Base-by-base conservation (phyloP, 2,113 vertebrate genomes). In the Poicephalus meyeri region DNA sequence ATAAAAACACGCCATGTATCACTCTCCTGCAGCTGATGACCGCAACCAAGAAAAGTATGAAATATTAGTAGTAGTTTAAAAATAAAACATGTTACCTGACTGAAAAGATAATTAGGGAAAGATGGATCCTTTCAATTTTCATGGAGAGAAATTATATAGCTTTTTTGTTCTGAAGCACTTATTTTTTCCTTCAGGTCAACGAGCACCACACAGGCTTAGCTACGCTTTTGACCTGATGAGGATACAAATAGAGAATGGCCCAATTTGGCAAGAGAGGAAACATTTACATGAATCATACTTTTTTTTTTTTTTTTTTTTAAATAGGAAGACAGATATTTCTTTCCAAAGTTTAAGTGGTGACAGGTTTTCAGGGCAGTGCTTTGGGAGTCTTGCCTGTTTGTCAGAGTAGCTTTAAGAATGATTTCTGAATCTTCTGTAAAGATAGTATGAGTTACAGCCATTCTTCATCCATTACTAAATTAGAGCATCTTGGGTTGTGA, bases 381-480 rank as follows among this genome's bases (percentile, higher is more conserved):
- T 80, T 44, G 4, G 55, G 21, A 56, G 23, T 73, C 53, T 77
- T 77, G 18, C 20, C 23, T 66, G 18, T 37, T 37, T 37, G 14
- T 77, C 80, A n/a, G 33, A 76, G 72, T 61, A n/a, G n/a, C 37
- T 74, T 50, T 64, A 86, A 71, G 15, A 79, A 61, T 65, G 26
- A 7, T 65, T 84, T 76, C 35, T 64, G 31, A 41, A 31, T 31
- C 74, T 77, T 55, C 35, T 64, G 16, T 83, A 23, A 69, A 78
- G 31, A 13, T 12, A 16, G 6, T 3, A 5, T 21, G 19, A 39
- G 19, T 64, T 84, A 4, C 0, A 0, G 58, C 91, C 1, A 4
- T 7, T 84, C 26, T 66, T 71, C 39, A 52, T 53, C 28, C 33
- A 2, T 80, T 7, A 6, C 74, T 71, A 47, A 28, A 6, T 58